Conservation (phyloP, 2,113 vertebrate genomes). For the Dasyornis broadbenti region DNA sequence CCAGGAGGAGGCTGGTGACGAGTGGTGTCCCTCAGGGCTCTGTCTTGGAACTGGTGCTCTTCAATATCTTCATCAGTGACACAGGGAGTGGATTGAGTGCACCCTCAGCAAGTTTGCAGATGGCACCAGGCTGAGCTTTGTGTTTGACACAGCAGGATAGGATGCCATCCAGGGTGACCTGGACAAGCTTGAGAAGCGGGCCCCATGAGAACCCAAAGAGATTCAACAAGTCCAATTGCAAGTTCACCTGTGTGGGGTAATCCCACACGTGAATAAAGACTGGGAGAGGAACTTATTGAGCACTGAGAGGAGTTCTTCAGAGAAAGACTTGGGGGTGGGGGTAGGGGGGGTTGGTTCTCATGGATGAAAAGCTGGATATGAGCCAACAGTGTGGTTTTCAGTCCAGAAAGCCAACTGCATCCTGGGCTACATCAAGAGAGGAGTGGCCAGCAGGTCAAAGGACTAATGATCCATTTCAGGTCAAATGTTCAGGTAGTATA, state of each 20-base stretch:
- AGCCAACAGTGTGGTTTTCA: not conserved
- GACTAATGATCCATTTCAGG: not conserved
- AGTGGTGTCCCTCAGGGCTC: not conserved
- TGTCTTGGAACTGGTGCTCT: not conserved
- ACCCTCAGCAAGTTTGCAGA: not conserved
- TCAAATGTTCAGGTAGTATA: not conserved
- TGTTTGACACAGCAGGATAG: not conserved
- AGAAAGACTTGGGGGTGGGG: not conserved
- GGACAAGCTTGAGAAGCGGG: not conserved
- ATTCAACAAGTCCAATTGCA: not conserved
- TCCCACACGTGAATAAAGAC: not conserved
- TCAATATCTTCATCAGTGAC: not conserved
- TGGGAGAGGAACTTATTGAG: not conserved
- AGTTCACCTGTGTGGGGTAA: not conserved
- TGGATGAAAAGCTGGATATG: not conserved
- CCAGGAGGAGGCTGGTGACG: not conserved
- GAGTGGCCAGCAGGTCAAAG: not conserved
- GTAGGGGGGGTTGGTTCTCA: too few relatives aligned
- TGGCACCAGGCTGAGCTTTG: fast-evolving
- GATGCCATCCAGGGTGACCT: not conserved
- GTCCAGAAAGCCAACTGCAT: not conserved
- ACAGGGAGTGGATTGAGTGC: not conserved
- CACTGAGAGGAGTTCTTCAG: not conserved
- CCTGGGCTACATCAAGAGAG: not conserved
- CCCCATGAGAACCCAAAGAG: not conserved